Percentiles rank a stretch among this genome's conserved stretches.
phyloP scores from a whole-genome alignment of 2,113 vertebrate species.

The Chionomys nivalis region DNA sequence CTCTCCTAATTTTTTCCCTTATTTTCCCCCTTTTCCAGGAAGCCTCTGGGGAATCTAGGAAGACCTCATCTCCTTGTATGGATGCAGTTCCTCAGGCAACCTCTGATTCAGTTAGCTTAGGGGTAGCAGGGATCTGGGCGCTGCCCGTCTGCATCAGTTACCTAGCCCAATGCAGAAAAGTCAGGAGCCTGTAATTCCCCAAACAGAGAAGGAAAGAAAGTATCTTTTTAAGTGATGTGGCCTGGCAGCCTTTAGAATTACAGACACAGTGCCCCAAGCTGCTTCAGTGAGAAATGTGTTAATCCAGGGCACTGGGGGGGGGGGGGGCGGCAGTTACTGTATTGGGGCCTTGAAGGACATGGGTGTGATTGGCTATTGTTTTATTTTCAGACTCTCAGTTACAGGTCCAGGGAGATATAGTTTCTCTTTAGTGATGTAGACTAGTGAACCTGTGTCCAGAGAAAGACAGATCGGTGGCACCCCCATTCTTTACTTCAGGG shows the following conservation, averaged over 20 bases:
- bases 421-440: slow-evolving; percentile 58
- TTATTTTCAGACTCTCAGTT: slow-evolving; percentile 45
- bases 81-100: neutral
- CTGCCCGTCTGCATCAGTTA: neutral
- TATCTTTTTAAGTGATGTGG: neutral
- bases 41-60: slow-evolving; percentile 31
- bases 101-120: neutral
- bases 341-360: neutral
- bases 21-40: neutral
- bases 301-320: neutral
- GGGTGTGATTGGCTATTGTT: neutral
- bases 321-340: neutral
- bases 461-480: slow-evolving; percentile 71
- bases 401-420: slow-evolving; percentile 46
- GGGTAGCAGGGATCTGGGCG: neutral
- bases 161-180: neutral
- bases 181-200: neutral
- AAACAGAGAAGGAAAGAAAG: neutral
- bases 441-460: slow-evolving; percentile 73
- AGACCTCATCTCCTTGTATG: slow-evolving; percentile 53
- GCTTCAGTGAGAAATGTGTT: neutral
- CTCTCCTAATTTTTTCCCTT: slow-evolving; percentile 43
- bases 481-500: slow-evolving; percentile 28
- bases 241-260: neutral
- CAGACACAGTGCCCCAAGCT: neutral